A percentile compares a stretch with the other conserved stretches of the same genome.
phyloP scores from a whole-genome alignment of 2,888 invertebrate genomes.

The Podabrus alpinus region DNA sequence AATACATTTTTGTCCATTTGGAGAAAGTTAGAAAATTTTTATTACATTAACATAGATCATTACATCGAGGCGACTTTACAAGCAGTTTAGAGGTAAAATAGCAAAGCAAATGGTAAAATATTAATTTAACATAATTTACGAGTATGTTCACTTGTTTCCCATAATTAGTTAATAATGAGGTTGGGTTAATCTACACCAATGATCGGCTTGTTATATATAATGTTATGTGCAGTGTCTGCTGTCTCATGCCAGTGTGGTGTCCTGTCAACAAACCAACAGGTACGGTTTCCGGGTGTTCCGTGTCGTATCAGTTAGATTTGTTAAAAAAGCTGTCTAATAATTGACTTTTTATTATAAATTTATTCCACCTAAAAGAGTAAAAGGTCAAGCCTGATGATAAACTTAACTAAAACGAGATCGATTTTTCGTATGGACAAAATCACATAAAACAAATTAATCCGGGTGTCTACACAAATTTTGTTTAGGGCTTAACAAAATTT shows the following conservation, averaged over 20 bases:
- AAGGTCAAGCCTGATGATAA: neutral
- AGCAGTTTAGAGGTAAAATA: neutral
- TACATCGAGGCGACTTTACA: neutral
- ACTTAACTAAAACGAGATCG: conserved; percentile 7
- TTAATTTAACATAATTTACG: conserved; percentile 17
- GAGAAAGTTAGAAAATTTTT: neutral
- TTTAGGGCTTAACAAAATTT: conserved; percentile 26
- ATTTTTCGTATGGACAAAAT: conserved; percentile 13
- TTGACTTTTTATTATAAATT: neutral
- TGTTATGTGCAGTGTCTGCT: conserved; percentile 40
- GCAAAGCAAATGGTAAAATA: neutral
- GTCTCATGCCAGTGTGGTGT: conserved; percentile 25
- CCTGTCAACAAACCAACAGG: conserved; percentile 41
- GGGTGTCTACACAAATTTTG: conserved; percentile 26
- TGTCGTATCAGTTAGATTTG: neutral
- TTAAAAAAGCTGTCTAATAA: conserved; percentile 2
- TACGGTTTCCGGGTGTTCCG: conserved; percentile 29
- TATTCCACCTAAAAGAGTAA: neutral
- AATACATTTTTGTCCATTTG: neutral
- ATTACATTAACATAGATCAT: neutral
- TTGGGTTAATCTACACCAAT: conserved; percentile 49
- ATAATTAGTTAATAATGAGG: conserved; percentile 52
- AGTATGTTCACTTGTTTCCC: conserved; percentile 17
- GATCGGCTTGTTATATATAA: conserved; percentile 51
- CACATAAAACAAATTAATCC: conserved; percentile 29